A percentile compares a stretch with the other conserved stretches of the same genome.
phyloP scores from a whole-genome alignment of 2,113 vertebrate genomes.

The Maccullochella peelii region DNA sequence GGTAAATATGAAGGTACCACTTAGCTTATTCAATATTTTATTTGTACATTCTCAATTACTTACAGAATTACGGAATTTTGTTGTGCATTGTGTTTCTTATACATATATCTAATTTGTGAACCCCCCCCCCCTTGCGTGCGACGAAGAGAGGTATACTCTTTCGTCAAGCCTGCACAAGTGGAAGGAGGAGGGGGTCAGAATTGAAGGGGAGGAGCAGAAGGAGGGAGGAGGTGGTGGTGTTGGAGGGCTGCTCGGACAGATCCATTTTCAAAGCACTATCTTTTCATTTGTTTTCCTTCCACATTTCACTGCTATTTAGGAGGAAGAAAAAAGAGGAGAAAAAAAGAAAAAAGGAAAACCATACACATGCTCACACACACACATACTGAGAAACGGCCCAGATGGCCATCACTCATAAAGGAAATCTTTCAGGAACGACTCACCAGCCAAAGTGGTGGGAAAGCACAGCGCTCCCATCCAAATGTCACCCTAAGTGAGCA shows the following conservation, averaged over 20 bases:
- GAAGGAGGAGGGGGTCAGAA: slow-evolving; percentile 57
- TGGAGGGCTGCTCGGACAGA: slow-evolving; percentile 64
- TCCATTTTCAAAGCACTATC: slow-evolving; percentile 83
- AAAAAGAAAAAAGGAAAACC: slow-evolving; percentile 38
- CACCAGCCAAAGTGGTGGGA: slow-evolving; percentile 67
- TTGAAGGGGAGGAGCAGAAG: slow-evolving; percentile 19
- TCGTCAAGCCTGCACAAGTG: slow-evolving; percentile 80
- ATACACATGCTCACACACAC: slow-evolving; percentile 32
- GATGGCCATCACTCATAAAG: slow-evolving; percentile 74
- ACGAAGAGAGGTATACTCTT: slow-evolving; percentile 74
- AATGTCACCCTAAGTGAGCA: slow-evolving; percentile 69
- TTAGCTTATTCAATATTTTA: not conserved
- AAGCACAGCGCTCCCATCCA: slow-evolving; percentile 49
- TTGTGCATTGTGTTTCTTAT: not conserved
- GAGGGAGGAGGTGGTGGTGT: slow-evolving; percentile 10
- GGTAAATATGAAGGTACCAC: too few relatives aligned
- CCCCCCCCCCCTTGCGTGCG: slow-evolving; percentile 70
- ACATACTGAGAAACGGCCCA: slow-evolving; percentile 58
- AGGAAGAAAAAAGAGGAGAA: slow-evolving; percentile 13
- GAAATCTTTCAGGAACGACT: slow-evolving; percentile 72
- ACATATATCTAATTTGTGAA: not conserved
- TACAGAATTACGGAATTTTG: not conserved
- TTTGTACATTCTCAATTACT: not conserved
- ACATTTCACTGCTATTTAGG: slow-evolving; percentile 74
- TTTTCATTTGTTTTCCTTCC: slow-evolving; percentile 82